These are phyloP conservation scores for Tineola bisselliella DNA, from an alignment of 2,888 invertebrate species.

Conservation along the genomic window DNA sequence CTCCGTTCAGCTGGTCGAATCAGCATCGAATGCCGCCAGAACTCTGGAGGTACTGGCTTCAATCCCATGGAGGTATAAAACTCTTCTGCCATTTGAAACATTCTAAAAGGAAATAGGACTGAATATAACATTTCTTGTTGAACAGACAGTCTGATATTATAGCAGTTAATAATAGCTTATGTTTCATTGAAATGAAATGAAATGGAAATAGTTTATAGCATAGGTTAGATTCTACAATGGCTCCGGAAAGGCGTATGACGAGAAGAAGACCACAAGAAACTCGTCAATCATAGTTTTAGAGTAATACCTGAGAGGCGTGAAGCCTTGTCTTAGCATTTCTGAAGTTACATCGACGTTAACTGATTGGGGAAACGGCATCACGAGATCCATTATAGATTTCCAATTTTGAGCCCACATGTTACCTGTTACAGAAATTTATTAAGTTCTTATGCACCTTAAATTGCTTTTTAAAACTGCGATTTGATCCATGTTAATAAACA, in stretches of 20 bases:
- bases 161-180: too few relatives aligned
- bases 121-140: too few relatives aligned
- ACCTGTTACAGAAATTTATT: constrained; percentile 55
- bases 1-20: constrained; percentile 77
- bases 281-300: too few relatives aligned
- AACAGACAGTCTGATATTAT: too few relatives aligned
- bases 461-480: too few relatives aligned
- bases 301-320: constrained; percentile 75
- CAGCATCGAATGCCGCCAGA: constrained; percentile 85
- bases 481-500: too few relatives aligned
- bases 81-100: constrained; percentile 85
- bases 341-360: constrained; percentile 78
- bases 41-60: constrained; percentile 82
- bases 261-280: too few relatives aligned
- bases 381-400: constrained; percentile 77
- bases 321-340: constrained; percentile 79
- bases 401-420: constrained; percentile 89
- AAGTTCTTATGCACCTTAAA: too few relatives aligned
- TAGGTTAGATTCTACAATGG: too few relatives aligned
- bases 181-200: not conserved
- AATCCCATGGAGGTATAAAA: constrained; percentile 85
- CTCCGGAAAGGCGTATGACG: too few relatives aligned
- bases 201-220: too few relatives aligned
- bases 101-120: constrained; percentile 49
- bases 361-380: constrained; percentile 79